Evolutionary conservation across 1,140 invertebrate species (phyloP).

Genomic region (Scylla paramamosain): DNA sequence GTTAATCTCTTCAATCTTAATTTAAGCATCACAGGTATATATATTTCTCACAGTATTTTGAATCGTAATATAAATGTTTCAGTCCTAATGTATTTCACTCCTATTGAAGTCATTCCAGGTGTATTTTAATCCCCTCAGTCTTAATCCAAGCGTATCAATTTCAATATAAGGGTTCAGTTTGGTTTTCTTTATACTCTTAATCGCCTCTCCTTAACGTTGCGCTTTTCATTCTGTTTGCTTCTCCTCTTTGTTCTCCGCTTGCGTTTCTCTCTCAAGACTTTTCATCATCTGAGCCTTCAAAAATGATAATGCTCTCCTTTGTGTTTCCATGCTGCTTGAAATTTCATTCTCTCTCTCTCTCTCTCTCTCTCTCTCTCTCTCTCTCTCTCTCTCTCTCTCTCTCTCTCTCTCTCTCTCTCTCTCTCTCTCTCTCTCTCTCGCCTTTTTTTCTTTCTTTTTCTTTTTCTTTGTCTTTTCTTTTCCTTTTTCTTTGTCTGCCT

Average conservation of each 20-base stretch:
- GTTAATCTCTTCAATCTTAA: too few relatives aligned
- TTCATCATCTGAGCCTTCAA: background rate
- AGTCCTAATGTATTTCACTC: too few relatives aligned
- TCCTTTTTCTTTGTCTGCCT: background rate
- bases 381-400: conserved; percentile 20
- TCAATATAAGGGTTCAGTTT: too few relatives aligned
- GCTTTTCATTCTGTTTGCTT: background rate
- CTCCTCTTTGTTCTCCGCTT: background rate
- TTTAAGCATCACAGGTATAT: too few relatives aligned
- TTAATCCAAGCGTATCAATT: background rate
- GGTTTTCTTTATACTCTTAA: background rate
- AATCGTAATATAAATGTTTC: too few relatives aligned
- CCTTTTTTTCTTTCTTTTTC: background rate
- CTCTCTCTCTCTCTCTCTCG: conserved; percentile 31
- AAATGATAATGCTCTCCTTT: background rate
- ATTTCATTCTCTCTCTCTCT: background rate
- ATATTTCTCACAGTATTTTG: too few relatives aligned
- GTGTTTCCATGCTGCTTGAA: background rate
- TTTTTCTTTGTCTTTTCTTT: background rate
- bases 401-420: conserved; percentile 11
- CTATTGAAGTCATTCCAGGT: too few relatives aligned
- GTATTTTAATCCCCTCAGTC: too few relatives aligned
- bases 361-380: conserved; percentile 21
- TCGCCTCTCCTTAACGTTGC: background rate
- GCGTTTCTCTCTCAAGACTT: background rate